These are phyloP conservation scores for Porites evermanni DNA, from an alignment of 92 coral and sea anemone species.

Conservation along the genomic window DNA sequence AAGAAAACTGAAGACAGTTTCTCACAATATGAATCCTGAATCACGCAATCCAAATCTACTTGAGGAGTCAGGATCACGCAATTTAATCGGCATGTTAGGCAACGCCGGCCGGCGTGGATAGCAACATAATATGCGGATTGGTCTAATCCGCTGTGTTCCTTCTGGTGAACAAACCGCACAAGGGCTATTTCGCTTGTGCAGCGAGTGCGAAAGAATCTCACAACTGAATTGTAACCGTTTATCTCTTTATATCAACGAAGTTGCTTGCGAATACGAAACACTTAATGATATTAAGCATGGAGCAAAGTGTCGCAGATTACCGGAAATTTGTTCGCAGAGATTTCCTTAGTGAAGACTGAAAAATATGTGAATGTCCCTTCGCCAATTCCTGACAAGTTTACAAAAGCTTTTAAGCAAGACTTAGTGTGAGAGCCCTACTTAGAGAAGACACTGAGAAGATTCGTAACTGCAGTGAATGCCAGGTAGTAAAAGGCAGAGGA, in stretches of 20 bases:
- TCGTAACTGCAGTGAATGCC: constrained; percentile 43
- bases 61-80: not conserved
- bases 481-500: not conserved
- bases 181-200: constrained; percentile 49
- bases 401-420: constrained; percentile 19
- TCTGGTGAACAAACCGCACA: constrained; percentile 19
- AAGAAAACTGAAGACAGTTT: not conserved
- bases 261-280: constrained; percentile 37
- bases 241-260: constrained; percentile 72
- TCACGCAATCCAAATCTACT: not conserved
- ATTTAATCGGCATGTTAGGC: not conserved
- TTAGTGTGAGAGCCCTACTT: constrained; percentile 24
- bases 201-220: constrained; percentile 57
- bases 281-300: not conserved
- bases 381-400: not conserved
- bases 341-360: constrained; percentile 28
- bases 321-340: constrained; percentile 35
- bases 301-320: not conserved
- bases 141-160: constrained; percentile 10
- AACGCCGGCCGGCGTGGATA: not conserved
- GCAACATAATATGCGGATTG: constrained; percentile 7
- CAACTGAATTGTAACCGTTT: constrained; percentile 23
- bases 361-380: constrained; percentile 6
- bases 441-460: not conserved
- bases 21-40: not conserved